These are phyloP conservation scores for Cyclina sinensis DNA, from an alignment of 1,140 invertebrate genomes.

Conservation along the genomic window DNA sequence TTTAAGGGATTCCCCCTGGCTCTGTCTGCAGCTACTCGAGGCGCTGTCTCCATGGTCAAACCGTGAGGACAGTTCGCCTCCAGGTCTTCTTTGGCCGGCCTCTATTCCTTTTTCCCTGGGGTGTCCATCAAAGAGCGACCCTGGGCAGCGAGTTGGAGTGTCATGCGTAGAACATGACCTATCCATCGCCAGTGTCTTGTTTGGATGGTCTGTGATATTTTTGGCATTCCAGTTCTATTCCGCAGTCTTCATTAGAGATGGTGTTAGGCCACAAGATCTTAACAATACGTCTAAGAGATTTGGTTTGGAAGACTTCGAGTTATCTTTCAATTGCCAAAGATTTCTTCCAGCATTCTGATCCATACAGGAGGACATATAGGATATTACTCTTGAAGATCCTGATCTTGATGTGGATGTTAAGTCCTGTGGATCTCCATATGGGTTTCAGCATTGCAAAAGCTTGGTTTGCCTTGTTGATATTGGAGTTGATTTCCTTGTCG, in stretches of 20 bases:
- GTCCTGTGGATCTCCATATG: conserved; percentile 8
- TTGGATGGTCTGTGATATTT: too few species aligned
- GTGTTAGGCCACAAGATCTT: background rate
- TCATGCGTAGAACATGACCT: conserved; percentile 16
- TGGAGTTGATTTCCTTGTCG: background rate
- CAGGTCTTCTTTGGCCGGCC: too few species aligned
- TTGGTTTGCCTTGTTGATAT: conserved; percentile 3
- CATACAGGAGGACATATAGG: background rate
- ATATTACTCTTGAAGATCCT: background rate
- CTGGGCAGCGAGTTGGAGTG: conserved; percentile 27
- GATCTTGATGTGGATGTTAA: background rate
- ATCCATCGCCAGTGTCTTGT: conserved; percentile 48
- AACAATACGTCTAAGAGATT: background rate
- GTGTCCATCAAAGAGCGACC: conserved; percentile 44
- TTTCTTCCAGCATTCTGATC: background rate
- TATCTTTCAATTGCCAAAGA: background rate
- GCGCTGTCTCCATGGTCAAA: background rate
- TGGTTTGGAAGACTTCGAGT: background rate
- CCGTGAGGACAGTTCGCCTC: background rate
- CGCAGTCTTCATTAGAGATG: too few species aligned
- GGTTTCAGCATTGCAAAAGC: background rate
- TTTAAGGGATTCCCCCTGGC: background rate
- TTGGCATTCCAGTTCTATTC: background rate
- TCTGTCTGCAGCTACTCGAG: background rate
- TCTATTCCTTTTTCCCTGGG: conserved; percentile 37